Base-by-base conservation (phyloP, 2,888 invertebrate genomes). In the Hoplodrina ambigua region DNA sequence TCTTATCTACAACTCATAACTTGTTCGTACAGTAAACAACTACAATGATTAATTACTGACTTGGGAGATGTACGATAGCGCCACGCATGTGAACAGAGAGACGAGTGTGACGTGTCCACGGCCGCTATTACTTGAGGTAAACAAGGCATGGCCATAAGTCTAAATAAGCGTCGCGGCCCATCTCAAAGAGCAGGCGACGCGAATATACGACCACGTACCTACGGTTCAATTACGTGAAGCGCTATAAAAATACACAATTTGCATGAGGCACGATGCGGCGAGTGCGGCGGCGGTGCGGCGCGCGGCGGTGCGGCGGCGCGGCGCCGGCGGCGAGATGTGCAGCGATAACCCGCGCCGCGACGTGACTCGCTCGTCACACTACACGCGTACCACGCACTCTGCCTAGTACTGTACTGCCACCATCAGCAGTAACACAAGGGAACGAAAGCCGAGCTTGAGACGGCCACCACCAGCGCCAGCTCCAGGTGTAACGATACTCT, bases 171-270 rank as follows among this genome's bases (percentile, higher is more conserved):
- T 53, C 65, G 78, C 80, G 80, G 80, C 19, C 52, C 49, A 17
- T 20, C 63, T 64, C 81, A 78, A 78, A 78, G 78, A 63, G 64
- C 46, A 53, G 53, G 62, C 13, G 54, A 69, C 72, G 72, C 78
- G 67, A 53, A 72, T 72, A 69, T 72, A 72, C 68, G 59, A 56
- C n/a, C 84, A 82, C 85, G 84, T 83, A 83, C 85, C 82, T 83
- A 83, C 82, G 56, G 60, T 70, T 78, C 80, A 69, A 78, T 78
- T 85, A 85, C 86, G 87, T 85, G 85, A 69, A 65, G 68, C 67
- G 70, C 76, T 73, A 82, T 82, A 84, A 86, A 84, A 87, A 83
- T 83, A 74, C 81, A 76, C 72, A 69, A 87, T 89, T 88, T 89
- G 89, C 89, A 88, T 89, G 85, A 85, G 80, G 52, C 53, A 80